Evolutionary conservation across 2,113 vertebrate species (phyloP).

Genomic region (Cyprinodon variegatus): DNA sequence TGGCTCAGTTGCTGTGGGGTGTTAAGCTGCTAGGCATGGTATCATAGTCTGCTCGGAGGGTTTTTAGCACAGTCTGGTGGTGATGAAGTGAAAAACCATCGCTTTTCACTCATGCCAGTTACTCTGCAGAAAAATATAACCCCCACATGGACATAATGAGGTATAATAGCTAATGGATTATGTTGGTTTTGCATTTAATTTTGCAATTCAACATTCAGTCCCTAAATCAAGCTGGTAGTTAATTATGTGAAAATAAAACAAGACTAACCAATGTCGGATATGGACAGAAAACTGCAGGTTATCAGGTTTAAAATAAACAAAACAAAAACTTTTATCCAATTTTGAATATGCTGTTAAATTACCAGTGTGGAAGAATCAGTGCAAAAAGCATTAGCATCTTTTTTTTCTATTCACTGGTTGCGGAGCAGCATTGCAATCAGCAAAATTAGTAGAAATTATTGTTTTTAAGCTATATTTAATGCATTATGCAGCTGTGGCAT

Average conservation of each 20-base stretch:
- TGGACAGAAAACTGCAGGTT: background rate
- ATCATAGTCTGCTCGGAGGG: background rate
- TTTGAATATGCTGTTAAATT: too few species aligned
- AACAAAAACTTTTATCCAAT: background rate
- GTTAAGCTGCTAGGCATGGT: background rate
- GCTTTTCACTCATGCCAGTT: background rate
- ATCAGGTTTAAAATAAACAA: background rate
- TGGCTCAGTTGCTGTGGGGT: background rate
- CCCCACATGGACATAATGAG: background rate
- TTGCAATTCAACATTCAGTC: background rate
- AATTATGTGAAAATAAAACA: background rate
- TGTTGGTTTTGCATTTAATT: background rate
- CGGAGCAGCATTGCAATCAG: slow-evolving; percentile 10
- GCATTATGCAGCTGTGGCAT: slow-evolving; percentile 35
- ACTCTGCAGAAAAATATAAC: background rate
- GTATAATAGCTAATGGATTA: background rate
- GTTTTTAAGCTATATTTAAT: slow-evolving; percentile 35
- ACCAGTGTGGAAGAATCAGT: too few species aligned
- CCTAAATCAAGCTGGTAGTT: background rate
- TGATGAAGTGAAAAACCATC: background rate
- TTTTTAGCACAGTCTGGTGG: slow-evolving; percentile 1
- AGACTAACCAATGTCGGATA: background rate
- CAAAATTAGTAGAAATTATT: slow-evolving; percentile 23
- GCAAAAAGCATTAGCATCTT: slow-evolving; percentile 10
- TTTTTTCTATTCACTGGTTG: slow-evolving; percentile 4